phyloP scores from a whole-genome alignment of 2,113 vertebrate genomes.

The Potamarius usumacintae region DNA sequence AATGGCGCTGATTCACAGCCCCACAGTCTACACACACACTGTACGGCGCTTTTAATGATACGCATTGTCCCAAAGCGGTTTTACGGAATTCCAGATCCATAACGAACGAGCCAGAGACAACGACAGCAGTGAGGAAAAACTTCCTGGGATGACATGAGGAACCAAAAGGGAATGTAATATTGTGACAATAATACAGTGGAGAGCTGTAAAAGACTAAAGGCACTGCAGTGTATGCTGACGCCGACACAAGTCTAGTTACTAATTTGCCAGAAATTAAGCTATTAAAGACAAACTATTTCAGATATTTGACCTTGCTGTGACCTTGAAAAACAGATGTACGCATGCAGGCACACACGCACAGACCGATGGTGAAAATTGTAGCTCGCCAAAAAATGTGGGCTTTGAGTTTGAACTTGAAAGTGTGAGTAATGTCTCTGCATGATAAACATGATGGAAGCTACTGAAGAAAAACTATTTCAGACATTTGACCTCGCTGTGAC shows the following conservation, averaged over 20 bases:
- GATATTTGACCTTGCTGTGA: background rate
- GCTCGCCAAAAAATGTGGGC: background rate
- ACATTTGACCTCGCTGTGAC: background rate
- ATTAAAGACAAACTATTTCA: background rate
- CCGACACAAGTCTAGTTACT: background rate
- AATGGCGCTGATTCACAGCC: constrained; percentile 5
- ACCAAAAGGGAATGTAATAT: background rate
- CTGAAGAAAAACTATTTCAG: background rate
- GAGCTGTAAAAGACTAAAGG: background rate
- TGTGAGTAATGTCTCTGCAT: background rate
- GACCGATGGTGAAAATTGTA: background rate
- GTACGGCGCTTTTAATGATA: background rate
- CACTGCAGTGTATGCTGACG: background rate
- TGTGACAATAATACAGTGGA: background rate
- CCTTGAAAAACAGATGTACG: background rate
- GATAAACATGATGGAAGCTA: background rate
- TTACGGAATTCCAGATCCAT: background rate
- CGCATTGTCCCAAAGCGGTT: background rate
- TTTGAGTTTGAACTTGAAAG: background rate
- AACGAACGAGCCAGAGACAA: background rate
- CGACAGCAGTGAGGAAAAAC: background rate
- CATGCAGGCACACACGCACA: no score
- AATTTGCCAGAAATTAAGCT: background rate
- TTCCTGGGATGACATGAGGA: background rate
- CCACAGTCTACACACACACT: background rate